These are phyloP conservation scores for Acrocephalus arundinaceus DNA, from an alignment of 2,113 vertebrate genomes.

Conservation along the genomic window DNA sequence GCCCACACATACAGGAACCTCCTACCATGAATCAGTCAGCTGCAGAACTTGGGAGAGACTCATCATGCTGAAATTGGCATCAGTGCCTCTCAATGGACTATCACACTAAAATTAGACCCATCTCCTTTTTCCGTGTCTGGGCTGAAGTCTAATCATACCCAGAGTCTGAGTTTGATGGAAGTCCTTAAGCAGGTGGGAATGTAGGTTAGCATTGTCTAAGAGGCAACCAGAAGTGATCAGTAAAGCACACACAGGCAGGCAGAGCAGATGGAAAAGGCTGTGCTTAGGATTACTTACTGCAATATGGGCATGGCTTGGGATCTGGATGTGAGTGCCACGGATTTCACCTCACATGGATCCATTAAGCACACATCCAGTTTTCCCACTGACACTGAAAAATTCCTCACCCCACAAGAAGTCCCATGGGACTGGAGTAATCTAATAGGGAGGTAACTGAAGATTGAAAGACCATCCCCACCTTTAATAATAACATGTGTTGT, in stretches of 20 bases:
- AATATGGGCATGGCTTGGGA: not conserved
- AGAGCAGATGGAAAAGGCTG: not conserved
- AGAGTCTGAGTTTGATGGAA: not conserved
- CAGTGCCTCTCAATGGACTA: not conserved
- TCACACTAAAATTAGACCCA: not conserved
- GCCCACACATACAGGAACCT: not conserved
- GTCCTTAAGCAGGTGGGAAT: not conserved
- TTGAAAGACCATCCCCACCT: not conserved
- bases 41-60: not conserved
- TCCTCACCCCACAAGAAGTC: not conserved
- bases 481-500: not conserved
- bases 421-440: not conserved
- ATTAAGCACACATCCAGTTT: not conserved
- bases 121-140: not conserved
- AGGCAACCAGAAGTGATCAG: not conserved
- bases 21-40: not conserved
- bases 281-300: not conserved
- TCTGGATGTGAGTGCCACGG: not conserved
- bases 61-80: not conserved
- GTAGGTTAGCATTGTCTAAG: not conserved
- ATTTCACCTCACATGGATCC: not conserved
- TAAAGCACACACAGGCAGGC: not conserved
- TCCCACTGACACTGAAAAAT: not conserved
- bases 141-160: not conserved
- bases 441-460: not conserved